Conservation (phyloP, 2,888 invertebrate species). For the Nebria brevicollis region DNA sequence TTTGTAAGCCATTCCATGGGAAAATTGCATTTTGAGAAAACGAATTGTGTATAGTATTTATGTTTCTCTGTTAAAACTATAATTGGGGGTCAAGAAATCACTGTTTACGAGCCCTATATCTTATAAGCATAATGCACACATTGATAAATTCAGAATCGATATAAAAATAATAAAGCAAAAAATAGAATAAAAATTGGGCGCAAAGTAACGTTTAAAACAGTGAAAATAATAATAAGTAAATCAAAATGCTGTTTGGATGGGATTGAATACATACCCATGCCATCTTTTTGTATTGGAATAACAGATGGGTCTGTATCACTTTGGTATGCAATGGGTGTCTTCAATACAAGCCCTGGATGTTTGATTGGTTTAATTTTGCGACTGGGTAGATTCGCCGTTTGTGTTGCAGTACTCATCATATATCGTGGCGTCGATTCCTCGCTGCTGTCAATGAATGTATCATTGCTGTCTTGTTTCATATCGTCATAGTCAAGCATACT, state of each 20-base stretch:
- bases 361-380: constrained; percentile 78
- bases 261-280: constrained; percentile 76
- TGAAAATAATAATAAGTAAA: constrained; percentile 18
- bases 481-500: constrained; percentile 62
- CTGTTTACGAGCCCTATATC: no score
- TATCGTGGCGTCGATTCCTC: constrained; percentile 61
- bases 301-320: constrained; percentile 84
- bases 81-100: no score
- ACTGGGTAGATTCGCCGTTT: constrained; percentile 66
- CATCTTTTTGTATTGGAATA: constrained; percentile 88
- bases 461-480: constrained; percentile 62
- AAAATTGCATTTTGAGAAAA: no score
- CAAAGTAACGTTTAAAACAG: constrained; percentile 15
- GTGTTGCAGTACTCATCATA: constrained; percentile 67
- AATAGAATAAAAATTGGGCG: constrained; percentile 46
- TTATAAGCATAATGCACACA: constrained; percentile 40
- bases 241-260: constrained; percentile 28
- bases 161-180: constrained; percentile 44
- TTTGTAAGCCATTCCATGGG: not conserved
- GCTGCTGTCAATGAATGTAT: constrained; percentile 65
- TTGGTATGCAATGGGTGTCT: constrained; percentile 82
- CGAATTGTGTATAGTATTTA: no score
- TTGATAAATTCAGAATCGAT: constrained; percentile 39
- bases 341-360: constrained; percentile 77
- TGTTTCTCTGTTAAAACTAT: no score